Evolutionary conservation across 2,113 vertebrate species (phyloP).

Genomic region (Lethenteron reissneri): DNA sequence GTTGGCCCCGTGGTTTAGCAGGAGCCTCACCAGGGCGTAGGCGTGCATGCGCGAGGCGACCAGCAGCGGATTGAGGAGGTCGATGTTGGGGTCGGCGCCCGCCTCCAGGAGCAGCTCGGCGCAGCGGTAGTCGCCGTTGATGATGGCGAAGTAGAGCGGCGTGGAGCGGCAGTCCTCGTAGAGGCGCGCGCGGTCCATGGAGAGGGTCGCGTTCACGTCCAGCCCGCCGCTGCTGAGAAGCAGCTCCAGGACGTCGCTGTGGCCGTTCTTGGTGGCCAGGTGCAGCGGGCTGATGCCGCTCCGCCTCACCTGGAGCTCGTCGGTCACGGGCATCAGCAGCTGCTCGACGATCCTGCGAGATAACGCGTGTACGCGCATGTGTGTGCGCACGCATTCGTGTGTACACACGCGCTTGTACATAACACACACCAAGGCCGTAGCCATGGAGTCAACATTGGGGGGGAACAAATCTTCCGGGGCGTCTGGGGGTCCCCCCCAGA

Average conservation of each 20-base stretch:
- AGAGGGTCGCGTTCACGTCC: slow-evolving; percentile 51
- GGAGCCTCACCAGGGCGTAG: slow-evolving; percentile 26
- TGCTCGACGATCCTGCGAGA: slow-evolving; percentile 38
- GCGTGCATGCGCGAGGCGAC: slow-evolving; percentile 36
- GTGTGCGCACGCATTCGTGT: not conserved
- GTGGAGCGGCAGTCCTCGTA: slow-evolving; percentile 68
- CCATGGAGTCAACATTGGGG: not conserved
- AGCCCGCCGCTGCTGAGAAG: slow-evolving; percentile 43
- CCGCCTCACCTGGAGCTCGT: slow-evolving; percentile 33
- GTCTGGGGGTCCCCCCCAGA: not conserved
- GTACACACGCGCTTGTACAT: not conserved
- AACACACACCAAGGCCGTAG: not conserved
- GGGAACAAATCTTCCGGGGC: too few species aligned
- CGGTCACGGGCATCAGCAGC: slow-evolving; percentile 51
- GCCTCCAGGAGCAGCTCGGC: slow-evolving; percentile 41
- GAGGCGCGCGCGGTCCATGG: slow-evolving; percentile 34
- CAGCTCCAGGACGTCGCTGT: slow-evolving; percentile 36
- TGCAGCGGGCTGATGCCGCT: slow-evolving; percentile 78
- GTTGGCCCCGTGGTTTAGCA: slow-evolving; percentile 56
- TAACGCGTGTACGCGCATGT: not conserved
- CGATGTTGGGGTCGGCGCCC: slow-evolving; percentile 58
- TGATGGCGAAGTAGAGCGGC: slow-evolving; percentile 48
- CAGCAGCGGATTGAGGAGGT: slow-evolving; percentile 56
- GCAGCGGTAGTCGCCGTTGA: slow-evolving; percentile 45
- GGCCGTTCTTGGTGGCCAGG: slow-evolving; percentile 52